A percentile compares a stretch with the other conserved stretches of the same genome.
Conservation (phyloP, 1,140 invertebrate species). For the Zeugodacus cucurbitae region DNA sequence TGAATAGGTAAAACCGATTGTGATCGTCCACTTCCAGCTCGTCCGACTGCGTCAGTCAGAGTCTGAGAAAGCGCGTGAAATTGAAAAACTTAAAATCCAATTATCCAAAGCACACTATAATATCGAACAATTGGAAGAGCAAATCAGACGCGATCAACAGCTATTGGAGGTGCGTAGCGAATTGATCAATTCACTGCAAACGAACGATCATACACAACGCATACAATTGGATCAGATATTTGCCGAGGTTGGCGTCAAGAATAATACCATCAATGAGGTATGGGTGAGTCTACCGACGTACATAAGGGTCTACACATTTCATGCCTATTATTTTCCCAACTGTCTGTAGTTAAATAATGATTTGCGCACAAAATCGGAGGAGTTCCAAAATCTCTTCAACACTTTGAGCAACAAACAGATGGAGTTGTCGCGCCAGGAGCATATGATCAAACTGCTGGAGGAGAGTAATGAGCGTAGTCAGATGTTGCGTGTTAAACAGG, state of each 20-base stretch:
- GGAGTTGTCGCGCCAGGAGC: slow-evolving; percentile 70
- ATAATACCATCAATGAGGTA: slow-evolving; percentile 50
- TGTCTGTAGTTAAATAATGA: slow-evolving; percentile 68
- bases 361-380: slow-evolving; percentile 68
- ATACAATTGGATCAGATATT: slow-evolving; percentile 48
- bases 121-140: slow-evolving; percentile 46
- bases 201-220: slow-evolving; percentile 46
- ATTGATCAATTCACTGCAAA: slow-evolving; percentile 50
- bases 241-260: slow-evolving; percentile 48
- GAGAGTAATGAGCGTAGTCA: slow-evolving; percentile 72
- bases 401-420: slow-evolving; percentile 70
- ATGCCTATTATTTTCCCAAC: neutral
- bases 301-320: neutral
- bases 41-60: slow-evolving; percentile 41
- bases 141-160: slow-evolving; percentile 46
- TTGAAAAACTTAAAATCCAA: slow-evolving; percentile 42
- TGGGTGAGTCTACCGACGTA: neutral
- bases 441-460: slow-evolving; percentile 71
- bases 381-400: slow-evolving; percentile 68
- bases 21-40: slow-evolving; percentile 21
- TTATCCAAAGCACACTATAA: slow-evolving; percentile 40
- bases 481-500: slow-evolving; percentile 71
- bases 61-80: slow-evolving; percentile 43
- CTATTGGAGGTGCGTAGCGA: slow-evolving; percentile 49
- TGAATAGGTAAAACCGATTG: neutral